These are phyloP conservation scores for Tenebrosternarchus preto DNA, from an alignment of 2,113 vertebrate genomes.

Conservation along the genomic window DNA sequence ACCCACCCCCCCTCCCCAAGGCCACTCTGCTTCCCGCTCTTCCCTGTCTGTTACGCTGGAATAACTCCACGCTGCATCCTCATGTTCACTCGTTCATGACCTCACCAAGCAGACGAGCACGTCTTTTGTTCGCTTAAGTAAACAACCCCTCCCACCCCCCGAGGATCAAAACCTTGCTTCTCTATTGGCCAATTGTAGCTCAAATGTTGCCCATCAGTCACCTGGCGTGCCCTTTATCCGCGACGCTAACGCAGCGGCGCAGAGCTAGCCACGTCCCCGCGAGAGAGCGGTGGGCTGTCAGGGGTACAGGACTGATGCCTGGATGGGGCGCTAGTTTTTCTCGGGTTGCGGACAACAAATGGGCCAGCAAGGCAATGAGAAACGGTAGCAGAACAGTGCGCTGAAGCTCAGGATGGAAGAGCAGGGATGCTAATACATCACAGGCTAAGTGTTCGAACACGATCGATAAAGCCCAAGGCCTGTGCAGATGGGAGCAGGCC, in stretches of 20 bases:
- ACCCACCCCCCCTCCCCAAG: too few species aligned
- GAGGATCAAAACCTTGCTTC: conserved; percentile 29
- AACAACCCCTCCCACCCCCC: conserved; percentile 2
- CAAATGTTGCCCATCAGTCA: conserved; percentile 27
- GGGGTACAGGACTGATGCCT: conserved; percentile 8
- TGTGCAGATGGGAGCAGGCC: conserved; percentile 64
- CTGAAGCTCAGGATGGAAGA: conserved; percentile 33
- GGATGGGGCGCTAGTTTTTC: background rate
- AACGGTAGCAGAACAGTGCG: conserved; percentile 51
- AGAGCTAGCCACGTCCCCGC: background rate
- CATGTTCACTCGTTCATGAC: conserved; percentile 4
- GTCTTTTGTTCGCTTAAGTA: background rate
- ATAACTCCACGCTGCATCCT: background rate
- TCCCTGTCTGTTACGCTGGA: background rate
- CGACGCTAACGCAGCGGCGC: conserved; percentile 10
- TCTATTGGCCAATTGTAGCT: conserved; percentile 34
- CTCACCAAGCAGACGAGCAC: background rate
- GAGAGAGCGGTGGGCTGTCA: background rate
- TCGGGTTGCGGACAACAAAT: conserved; percentile 16
- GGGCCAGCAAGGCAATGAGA: background rate
- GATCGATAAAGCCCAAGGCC: conserved; percentile 62
- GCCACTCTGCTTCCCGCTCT: background rate
- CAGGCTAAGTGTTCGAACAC: conserved; percentile 62
- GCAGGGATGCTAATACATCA: conserved; percentile 66
- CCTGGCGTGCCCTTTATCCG: conserved; percentile 13